Evolutionary conservation across 2,113 vertebrate species (phyloP), one percentile per base, ranked within the genome.

Genomic region (Thryonomys swinderianus): DNA sequence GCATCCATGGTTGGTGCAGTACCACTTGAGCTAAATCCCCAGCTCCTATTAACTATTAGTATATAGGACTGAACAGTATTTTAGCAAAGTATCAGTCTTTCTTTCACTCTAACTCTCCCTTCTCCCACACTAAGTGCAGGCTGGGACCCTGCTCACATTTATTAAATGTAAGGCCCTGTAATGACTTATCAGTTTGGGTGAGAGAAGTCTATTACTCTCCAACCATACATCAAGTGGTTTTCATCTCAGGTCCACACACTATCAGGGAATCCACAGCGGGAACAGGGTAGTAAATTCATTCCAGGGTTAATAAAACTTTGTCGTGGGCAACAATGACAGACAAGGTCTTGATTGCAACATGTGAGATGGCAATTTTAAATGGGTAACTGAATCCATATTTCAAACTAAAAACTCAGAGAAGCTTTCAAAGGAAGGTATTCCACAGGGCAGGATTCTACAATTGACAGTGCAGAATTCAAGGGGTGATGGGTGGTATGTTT

Each of bases 251-350:
- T 94, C 97, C 91, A 93, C 66, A 94, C 23, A 89, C 42, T 74
- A 83, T 95, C 96, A 90, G 92, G 94, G 55, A 95, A 76, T 62
- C 42, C 61, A 71, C 42, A 78, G 88, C 4, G 16, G 82, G 57
- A 96, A 59, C 9, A 30, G 61, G 95, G 85, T 78, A 92, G 91
- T 96, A 96, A 97, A 98, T 97, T 98, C 96, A 98, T 89, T 97
- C 92, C 91, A 94, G 86, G 96, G 96, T 98, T 97, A 98, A 98
- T 98, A 98, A 97, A 98, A 96, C 92, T 96, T 98, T 90, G 92
- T 83, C 95, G 95, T 86, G 82, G 95, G 88, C 84, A 96, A 92
- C 40, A 51, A 80, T 81, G 71, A 97, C 86, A 97, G 62, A 84
- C 5, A 78, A 90, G 78, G 67, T 90, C 81, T 96, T 86, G 81